These are phyloP conservation scores for Hippocampus zosterae DNA, from an alignment of 2,113 vertebrate genomes.

Conservation along the genomic window DNA sequence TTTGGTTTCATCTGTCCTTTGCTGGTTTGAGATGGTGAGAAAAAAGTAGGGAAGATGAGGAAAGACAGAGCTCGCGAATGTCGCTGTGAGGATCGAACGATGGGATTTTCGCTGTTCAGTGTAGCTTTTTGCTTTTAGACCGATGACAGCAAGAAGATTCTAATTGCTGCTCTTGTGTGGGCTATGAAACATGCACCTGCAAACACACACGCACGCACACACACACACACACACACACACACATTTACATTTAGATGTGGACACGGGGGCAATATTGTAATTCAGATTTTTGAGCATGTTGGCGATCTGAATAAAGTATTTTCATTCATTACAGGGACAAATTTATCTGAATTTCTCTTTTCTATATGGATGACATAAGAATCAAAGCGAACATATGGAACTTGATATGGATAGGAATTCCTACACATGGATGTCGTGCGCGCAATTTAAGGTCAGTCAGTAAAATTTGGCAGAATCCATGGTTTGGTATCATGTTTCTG, in stretches of 20 bases:
- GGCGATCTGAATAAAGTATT: slow-evolving; percentile 41
- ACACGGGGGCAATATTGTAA: slow-evolving; percentile 30
- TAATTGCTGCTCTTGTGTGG: slow-evolving; percentile 48
- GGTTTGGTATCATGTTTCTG: neutral
- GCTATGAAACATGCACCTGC: slow-evolving; percentile 20
- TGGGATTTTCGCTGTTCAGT: slow-evolving; percentile 34
- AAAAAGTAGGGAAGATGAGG: slow-evolving; percentile 43
- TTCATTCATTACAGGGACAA: slow-evolving; percentile 6
- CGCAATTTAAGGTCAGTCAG: neutral
- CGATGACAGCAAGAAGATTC: slow-evolving; percentile 54
- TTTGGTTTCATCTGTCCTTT: slow-evolving; percentile 47
- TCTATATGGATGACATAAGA: neutral
- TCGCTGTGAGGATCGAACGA: slow-evolving; percentile 17
- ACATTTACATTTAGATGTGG: slow-evolving; percentile 8
- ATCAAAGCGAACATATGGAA: neutral
- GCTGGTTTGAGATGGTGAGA: slow-evolving; percentile 33
- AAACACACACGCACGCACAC: neutral
- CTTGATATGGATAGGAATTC: neutral
- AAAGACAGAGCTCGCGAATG: slow-evolving; percentile 26
- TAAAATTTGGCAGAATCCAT: neutral
- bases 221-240: slow-evolving; percentile 14
- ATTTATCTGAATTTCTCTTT: slow-evolving; percentile 11
- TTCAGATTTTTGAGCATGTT: slow-evolving; percentile 50
- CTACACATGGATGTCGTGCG: neutral
- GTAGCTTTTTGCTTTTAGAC: slow-evolving; percentile 36